Evolutionary conservation across 2,888 invertebrate genomes (phyloP).

Genomic region (Andrena dorsata): DNA sequence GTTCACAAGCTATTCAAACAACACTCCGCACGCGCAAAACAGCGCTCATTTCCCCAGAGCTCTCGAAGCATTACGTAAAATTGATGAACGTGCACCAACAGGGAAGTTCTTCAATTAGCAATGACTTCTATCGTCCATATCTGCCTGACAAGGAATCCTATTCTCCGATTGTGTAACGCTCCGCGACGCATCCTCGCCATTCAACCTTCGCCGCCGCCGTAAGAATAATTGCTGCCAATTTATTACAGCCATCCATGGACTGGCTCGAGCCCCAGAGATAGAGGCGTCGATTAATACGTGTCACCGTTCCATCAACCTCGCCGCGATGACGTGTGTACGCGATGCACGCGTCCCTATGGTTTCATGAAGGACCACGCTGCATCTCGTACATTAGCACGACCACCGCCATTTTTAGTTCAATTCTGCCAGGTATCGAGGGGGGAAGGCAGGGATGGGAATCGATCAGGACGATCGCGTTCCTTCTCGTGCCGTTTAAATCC

Average conservation of each 20-base stretch:
- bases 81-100: neutral
- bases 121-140: constrained; percentile 5
- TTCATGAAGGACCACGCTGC: constrained; percentile 21
- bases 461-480: neutral
- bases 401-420: neutral
- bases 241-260: constrained; percentile 33
- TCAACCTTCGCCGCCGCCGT: constrained; percentile 14
- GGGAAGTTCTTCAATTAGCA: constrained; percentile 21
- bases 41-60: neutral
- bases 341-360: constrained; percentile 30
- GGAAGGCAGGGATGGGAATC: neutral
- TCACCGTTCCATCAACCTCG: constrained; percentile 40
- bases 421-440: neutral
- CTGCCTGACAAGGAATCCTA: constrained; percentile 14
- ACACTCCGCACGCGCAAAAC: neutral
- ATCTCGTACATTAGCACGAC: neutral
- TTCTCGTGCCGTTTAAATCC: constrained; percentile 43
- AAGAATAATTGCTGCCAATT: constrained; percentile 50
- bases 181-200: constrained; percentile 19
- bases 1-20: neutral
- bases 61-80: neutral
- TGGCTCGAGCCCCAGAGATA: constrained; percentile 21
- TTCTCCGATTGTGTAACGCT: constrained; percentile 39
- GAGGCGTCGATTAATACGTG: constrained; percentile 53
- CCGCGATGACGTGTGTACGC: constrained; percentile 33